phyloP scores from a whole-genome alignment of 2,888 invertebrate species.

The Ferdinandea cuprea region DNA sequence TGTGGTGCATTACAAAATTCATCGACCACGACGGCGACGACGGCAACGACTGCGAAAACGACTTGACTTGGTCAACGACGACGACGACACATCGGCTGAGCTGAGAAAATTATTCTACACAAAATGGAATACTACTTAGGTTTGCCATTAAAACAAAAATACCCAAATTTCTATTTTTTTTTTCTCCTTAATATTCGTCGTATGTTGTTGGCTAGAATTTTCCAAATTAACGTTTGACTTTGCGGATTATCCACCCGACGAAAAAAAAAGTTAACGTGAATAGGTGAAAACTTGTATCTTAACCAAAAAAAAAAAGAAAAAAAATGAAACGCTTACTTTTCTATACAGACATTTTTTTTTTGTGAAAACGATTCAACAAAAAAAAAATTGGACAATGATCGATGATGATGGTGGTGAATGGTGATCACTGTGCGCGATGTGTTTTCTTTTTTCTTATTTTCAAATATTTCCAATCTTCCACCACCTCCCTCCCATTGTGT shows the following conservation, averaged over 20 bases:
- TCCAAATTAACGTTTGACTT: conserved; percentile 22
- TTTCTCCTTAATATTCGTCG: conserved; percentile 2
- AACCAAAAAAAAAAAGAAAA: conserved; percentile 18
- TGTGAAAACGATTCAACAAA: conserved; percentile 29
- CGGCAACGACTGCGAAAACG: conserved; percentile 49
- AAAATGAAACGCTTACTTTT: conserved; percentile 19
- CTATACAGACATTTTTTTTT: conserved; percentile 41
- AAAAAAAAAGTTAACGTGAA: conserved; percentile 45
- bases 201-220: conserved; percentile 19
- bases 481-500: background rate
- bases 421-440: conserved; percentile 55
- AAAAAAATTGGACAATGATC: conserved; percentile 64
- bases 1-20: conserved; percentile 74
- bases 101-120: conserved; percentile 33
- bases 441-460: conserved; percentile 53
- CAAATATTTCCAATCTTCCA: conserved; percentile 37
- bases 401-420: conserved; percentile 54
- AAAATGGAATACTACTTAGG: conserved; percentile 74
- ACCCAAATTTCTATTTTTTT: conserved; percentile 6
- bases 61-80: conserved; percentile 46
- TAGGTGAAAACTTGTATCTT: conserved; percentile 44
- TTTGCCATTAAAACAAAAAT: conserved; percentile 46
- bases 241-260: conserved; percentile 30
- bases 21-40: conserved; percentile 70
- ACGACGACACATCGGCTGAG: conserved; percentile 46